These are phyloP conservation scores for Enteromius radiatus DNA, from an alignment of 2,797 vertebrate genomes.

Conservation along the genomic window DNA sequence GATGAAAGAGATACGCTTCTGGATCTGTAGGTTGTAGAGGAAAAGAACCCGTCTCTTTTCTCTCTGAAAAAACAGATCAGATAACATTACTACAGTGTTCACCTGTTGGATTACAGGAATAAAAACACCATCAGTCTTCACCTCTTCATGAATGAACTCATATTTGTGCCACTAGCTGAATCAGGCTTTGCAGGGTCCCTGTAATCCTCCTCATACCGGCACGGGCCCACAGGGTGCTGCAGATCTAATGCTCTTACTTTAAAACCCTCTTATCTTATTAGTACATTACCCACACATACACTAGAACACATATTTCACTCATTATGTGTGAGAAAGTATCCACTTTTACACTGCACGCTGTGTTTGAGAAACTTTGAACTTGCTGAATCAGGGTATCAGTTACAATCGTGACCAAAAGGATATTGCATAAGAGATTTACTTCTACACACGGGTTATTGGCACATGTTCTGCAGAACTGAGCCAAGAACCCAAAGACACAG, in stretches of 20 bases:
- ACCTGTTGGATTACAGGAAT: background rate
- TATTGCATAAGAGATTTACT: constrained; percentile 19
- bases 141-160: constrained; percentile 32
- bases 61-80: constrained; percentile 68
- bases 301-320: constrained; percentile 31
- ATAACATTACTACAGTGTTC: background rate
- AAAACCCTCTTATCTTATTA: constrained; percentile 46
- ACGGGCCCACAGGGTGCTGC: constrained; percentile 22
- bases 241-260: constrained; percentile 55
- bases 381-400: constrained; percentile 32
- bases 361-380: constrained; percentile 23
- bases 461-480: background rate
- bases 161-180: constrained; percentile 52
- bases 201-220: constrained; percentile 45
- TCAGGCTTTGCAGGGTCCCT: constrained; percentile 36
- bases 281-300: constrained; percentile 27
- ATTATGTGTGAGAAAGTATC: constrained; percentile 1
- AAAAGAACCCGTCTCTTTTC: constrained; percentile 84
- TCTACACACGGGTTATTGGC: background rate
- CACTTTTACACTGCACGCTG: constrained; percentile 6
- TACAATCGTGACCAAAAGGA: constrained; percentile 30
- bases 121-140: background rate
- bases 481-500: background rate
- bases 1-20: constrained; percentile 67
- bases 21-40: constrained; percentile 85